A percentile compares a stretch with the other conserved stretches of the same genome.
These are phyloP conservation scores for Coluber constrictor DNA, from an alignment of 2,797 vertebrate species.

Conservation along the genomic window DNA sequence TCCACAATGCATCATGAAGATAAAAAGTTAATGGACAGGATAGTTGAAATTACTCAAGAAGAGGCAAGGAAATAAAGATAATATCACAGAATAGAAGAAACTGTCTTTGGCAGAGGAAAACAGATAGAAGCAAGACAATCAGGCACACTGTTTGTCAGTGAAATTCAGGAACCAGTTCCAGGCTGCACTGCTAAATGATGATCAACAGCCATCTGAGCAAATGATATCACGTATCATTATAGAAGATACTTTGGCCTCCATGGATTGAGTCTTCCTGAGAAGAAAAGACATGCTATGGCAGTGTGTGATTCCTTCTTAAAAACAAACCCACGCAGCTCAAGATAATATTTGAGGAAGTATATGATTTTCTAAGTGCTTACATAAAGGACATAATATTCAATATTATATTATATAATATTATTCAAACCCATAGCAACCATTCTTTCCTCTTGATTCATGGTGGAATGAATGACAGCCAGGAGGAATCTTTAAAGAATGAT, in stretches of 20 bases:
- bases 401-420: neutral
- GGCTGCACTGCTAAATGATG: neutral
- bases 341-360: neutral
- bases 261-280: neutral
- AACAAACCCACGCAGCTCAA: neutral
- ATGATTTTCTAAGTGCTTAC: neutral
- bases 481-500: neutral
- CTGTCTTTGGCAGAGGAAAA: neutral
- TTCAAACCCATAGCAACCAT: neutral
- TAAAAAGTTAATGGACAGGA: neutral
- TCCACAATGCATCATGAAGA: neutral
- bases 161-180: neutral
- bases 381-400: neutral
- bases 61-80: neutral
- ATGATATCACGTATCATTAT: neutral
- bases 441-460: neutral
- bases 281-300: neutral
- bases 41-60: neutral
- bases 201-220: neutral
- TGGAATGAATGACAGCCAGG: neutral
- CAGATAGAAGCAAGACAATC: neutral
- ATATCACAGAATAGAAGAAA: neutral
- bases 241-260: neutral
- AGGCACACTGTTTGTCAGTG: neutral
- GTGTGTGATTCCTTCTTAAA: neutral